phyloP scores from a whole-genome alignment of 1,140 invertebrate genomes.

The Drosophila asahinai region DNA sequence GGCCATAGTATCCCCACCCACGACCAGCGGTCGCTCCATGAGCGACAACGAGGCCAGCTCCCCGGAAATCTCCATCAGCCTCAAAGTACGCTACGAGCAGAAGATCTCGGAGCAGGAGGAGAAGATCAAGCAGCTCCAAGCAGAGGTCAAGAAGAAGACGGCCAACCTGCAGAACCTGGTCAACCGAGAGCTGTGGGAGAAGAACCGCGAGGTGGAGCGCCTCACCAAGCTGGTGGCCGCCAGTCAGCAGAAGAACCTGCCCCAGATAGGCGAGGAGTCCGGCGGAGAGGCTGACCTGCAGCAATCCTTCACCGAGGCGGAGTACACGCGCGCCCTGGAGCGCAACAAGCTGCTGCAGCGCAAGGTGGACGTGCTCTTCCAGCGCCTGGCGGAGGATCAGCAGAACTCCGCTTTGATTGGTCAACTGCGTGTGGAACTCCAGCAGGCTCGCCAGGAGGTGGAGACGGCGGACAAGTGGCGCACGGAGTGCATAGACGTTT shows the following conservation, averaged over 20 bases:
- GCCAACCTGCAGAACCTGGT: constrained; percentile 89
- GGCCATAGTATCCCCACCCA: constrained; percentile 7
- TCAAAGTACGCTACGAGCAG: constrained; percentile 69
- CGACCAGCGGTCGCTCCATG: constrained; percentile 41
- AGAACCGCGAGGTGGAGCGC: constrained; percentile 90
- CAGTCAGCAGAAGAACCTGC: constrained; percentile 21
- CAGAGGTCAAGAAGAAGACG: constrained; percentile 88
- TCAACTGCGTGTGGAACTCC: constrained; percentile 81
- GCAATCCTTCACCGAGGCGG: constrained; percentile 71
- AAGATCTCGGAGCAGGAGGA: constrained; percentile 63
- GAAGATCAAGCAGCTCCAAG: constrained; percentile 86
- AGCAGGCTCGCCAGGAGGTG: constrained; percentile 73
- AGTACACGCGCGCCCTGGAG: constrained; percentile 71
- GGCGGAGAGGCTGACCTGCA: constrained; percentile 41
- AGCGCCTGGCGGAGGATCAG: constrained; percentile 72
- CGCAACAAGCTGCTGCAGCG: constrained; percentile 74
- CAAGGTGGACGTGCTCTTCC: constrained; percentile 76
- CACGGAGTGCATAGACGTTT: constrained; percentile 88
- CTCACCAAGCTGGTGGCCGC: constrained; percentile 84
- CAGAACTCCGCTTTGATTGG: constrained; percentile 64
- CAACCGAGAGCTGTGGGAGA: constrained; percentile 90
- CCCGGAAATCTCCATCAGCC: constrained; percentile 47
- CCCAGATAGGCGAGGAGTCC: constrained; percentile 41
- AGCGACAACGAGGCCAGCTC: constrained; percentile 67
- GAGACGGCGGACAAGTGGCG: constrained; percentile 85